These are phyloP conservation scores for Melipona beecheii DNA, from an alignment of 2,888 invertebrate species.

Conservation along the genomic window DNA sequence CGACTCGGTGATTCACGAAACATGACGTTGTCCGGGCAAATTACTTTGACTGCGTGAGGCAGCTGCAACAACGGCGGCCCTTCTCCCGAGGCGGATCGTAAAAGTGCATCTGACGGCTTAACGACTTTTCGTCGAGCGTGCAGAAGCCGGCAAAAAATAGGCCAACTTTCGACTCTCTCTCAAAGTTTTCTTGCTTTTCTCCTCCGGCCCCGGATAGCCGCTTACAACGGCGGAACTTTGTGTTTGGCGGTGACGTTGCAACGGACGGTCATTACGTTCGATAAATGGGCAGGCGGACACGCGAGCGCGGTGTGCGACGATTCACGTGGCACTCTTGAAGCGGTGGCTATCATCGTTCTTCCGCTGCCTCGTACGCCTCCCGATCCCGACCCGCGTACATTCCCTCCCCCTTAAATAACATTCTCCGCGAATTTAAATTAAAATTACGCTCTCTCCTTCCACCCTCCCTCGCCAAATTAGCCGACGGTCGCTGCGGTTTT, in stretches of 20 bases:
- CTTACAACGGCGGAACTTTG: constrained; percentile 42
- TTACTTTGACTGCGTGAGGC: constrained; percentile 4
- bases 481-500: not conserved
- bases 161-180: constrained; percentile 27
- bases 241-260: constrained; percentile 41
- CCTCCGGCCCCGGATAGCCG: constrained; percentile 21
- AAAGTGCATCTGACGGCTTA: constrained; percentile 55
- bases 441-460: constrained; percentile 3
- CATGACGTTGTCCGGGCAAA: constrained; percentile 4
- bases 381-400: no score
- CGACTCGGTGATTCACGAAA: not conserved
- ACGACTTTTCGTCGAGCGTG: constrained; percentile 40
- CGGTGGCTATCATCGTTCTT: not conserved
- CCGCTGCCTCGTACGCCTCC: no score
- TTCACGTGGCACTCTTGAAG: not conserved
- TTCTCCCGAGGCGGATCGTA: constrained; percentile 21
- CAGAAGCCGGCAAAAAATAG: constrained; percentile 29
- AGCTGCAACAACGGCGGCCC: not conserved
- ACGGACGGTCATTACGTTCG: constrained; percentile 41
- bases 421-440: constrained; percentile 32
- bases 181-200: constrained; percentile 41
- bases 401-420: constrained; percentile 26
- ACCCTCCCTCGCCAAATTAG: not conserved
- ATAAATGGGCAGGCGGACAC: constrained; percentile 25
- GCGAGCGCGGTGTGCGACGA: not conserved